phyloP scores from a whole-genome alignment of 2,113 vertebrate species.

The Boleophthalmus pectinirostris region DNA sequence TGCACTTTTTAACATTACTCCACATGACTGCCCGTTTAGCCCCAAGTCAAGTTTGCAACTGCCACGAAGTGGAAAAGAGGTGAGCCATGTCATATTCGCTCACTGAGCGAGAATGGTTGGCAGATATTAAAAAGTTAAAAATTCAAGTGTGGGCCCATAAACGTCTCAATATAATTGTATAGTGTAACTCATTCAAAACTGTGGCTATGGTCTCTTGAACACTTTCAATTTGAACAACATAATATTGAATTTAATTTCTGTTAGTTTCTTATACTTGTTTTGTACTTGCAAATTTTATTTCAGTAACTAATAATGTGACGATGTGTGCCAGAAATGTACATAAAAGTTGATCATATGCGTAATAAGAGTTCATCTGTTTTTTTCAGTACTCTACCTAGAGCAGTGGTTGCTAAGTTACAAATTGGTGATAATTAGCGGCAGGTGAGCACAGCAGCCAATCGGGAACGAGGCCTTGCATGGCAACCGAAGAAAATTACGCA shows the following conservation, averaged over 20 bases:
- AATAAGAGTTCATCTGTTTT: too few relatives aligned
- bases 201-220: too few relatives aligned
- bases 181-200: too few relatives aligned
- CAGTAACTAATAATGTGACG: background rate
- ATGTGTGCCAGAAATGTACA: background rate
- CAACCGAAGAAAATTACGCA: background rate
- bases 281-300: too few relatives aligned
- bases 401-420: conserved; percentile 16
- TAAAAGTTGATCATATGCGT: too few relatives aligned
- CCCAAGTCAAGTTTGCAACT: conserved; percentile 66
- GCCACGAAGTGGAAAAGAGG: conserved; percentile 59
- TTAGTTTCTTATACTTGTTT: background rate
- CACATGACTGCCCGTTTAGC: conserved; percentile 67
- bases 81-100: conserved; percentile 59
- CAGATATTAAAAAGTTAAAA: background rate
- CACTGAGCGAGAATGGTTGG: conserved; percentile 47
- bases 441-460: conserved; percentile 38
- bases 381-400: background rate
- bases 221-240: background rate
- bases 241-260: background rate
- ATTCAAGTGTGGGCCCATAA: background rate
- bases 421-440: background rate
- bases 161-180: background rate
- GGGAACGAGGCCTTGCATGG: conserved; percentile 32
- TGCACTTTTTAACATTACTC: conserved; percentile 69